These are phyloP conservation scores for Hyphantria cunea DNA, from an alignment of 1,140 invertebrate species.

Conservation along the genomic window DNA sequence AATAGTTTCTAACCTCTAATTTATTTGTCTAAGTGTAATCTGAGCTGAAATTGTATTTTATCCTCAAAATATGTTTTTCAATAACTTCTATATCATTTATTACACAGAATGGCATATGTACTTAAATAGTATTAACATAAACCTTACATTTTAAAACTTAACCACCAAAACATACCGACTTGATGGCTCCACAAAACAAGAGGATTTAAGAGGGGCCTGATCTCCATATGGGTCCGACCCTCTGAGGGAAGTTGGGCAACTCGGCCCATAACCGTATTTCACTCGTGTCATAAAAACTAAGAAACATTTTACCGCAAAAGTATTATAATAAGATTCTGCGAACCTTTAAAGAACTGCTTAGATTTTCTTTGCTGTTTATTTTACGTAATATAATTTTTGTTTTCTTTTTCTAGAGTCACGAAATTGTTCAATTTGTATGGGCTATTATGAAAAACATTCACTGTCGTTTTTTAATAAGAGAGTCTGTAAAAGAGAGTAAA, in stretches of 20 bases:
- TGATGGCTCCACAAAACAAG: slow-evolving; percentile 56
- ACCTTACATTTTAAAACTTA: slow-evolving; percentile 22
- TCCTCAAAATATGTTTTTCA: neutral
- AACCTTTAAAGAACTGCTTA: slow-evolving; percentile 5
- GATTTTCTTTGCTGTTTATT: neutral
- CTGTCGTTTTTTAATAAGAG: no score
- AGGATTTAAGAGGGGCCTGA: slow-evolving; percentile 59
- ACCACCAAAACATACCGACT: slow-evolving; percentile 32
- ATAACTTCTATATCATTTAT: neutral
- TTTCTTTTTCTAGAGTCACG: neutral
- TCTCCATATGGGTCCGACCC: slow-evolving; percentile 52
- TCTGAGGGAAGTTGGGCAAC: slow-evolving; percentile 49
- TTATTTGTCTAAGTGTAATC: neutral
- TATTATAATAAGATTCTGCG: slow-evolving; percentile 54
- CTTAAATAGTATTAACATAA: neutral
- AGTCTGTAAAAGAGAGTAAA: no score
- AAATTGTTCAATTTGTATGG: neutral
- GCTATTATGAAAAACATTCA: no score
- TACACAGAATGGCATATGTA: neutral
- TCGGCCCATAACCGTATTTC: slow-evolving; percentile 66
- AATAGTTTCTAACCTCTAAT: no score
- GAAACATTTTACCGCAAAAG: slow-evolving; percentile 61
- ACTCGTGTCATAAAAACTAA: slow-evolving; percentile 71
- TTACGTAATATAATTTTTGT: neutral
- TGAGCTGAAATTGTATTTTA: neutral